These are phyloP conservation scores for Mycetomoellerius zeteki DNA, from an alignment of 1,140 invertebrate genomes.

Conservation along the genomic window DNA sequence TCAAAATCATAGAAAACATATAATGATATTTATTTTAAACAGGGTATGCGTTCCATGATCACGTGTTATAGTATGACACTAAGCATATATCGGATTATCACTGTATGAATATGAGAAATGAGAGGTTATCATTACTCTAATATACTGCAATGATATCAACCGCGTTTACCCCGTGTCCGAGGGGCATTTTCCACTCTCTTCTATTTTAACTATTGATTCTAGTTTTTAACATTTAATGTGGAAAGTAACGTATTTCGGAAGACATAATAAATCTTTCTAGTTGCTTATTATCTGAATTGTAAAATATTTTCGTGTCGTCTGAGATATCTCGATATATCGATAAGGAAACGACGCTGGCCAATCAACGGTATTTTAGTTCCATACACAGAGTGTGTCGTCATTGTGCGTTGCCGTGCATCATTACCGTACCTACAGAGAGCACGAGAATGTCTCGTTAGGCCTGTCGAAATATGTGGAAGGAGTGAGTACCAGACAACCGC, in stretches of 20 bases:
- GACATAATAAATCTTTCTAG: constrained; percentile 1
- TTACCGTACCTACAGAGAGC: constrained; percentile 42
- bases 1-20: no score
- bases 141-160: no score
- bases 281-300: constrained; percentile 17
- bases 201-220: not conserved
- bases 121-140: no score
- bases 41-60: no score
- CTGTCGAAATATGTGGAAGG: constrained; percentile 49
- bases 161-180: no score
- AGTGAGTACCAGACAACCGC: constrained; percentile 37
- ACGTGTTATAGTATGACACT: no score
- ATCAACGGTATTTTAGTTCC: constrained; percentile 57
- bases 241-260: not conserved
- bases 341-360: constrained; percentile 26
- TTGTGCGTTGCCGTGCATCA: constrained; percentile 59
- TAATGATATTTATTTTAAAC: no score
- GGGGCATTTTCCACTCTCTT: no score
- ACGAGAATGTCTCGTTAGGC: constrained; percentile 66
- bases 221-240: not conserved
- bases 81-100: no score
- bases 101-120: no score
- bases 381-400: constrained; percentile 16
- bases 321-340: constrained; percentile 39
- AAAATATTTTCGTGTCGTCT: constrained; percentile 13